Conservation (phyloP, 1,140 invertebrate genomes). For the Paraescarpia echinospica region DNA sequence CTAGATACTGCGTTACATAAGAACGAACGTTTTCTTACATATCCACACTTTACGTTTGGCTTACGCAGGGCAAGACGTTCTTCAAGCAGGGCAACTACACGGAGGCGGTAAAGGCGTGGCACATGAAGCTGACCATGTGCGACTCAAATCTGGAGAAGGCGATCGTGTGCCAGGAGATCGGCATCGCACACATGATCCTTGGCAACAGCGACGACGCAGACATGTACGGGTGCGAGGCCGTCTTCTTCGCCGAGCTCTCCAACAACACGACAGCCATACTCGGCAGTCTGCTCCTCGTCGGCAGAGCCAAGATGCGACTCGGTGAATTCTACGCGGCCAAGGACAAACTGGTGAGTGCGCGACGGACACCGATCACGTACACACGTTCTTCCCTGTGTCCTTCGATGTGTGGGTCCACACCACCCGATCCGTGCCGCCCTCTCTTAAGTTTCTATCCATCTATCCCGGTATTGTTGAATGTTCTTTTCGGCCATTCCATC, state of each 20-base stretch:
- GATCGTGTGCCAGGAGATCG: neutral
- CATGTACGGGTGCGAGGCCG: neutral
- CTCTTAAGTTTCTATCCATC: too few relatives aligned
- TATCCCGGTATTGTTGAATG: too few relatives aligned
- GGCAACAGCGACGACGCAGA: neutral
- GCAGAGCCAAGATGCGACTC: neutral
- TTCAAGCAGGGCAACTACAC: neutral
- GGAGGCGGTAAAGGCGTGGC: neutral
- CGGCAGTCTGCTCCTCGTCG: neutral
- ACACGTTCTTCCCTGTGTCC: neutral
- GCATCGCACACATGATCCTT: neutral
- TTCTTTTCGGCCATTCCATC: too few relatives aligned
- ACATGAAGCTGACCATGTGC: neutral
- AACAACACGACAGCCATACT: neutral
- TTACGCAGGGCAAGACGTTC: neutral
- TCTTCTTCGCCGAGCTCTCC: neutral
- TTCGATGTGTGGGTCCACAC: neutral
- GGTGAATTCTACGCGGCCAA: neutral
- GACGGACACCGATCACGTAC: too few relatives aligned
- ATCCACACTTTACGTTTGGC: too few relatives aligned
- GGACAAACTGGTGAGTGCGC: neutral
- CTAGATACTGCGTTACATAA: too few relatives aligned
- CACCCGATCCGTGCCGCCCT: too few relatives aligned
- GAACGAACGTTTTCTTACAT: too few relatives aligned
- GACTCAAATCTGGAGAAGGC: neutral